Evolutionary conservation across 2,113 vertebrate genomes (phyloP), one percentile per base, ranked within the genome.

Genomic region (Shinisaurus crocodilurus): DNA sequence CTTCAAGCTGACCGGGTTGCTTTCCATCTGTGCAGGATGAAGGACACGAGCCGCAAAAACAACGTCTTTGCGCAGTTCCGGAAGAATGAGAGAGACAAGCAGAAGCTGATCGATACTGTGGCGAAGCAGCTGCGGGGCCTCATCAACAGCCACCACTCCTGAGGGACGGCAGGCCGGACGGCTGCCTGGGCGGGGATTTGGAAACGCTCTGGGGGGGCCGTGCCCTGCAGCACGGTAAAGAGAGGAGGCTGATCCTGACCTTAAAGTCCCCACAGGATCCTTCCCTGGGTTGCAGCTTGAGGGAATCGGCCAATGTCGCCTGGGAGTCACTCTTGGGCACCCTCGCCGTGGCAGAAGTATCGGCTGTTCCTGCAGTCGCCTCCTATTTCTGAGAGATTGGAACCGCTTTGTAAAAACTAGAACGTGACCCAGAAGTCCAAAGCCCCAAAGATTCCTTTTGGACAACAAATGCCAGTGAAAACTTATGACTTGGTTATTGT

Each of bases 51-150:
- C 96, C 96, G 98, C 88, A 99, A 99, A 95, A 99, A 98, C 98
- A 98, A 98, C 87, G 97, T 99, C 94, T 99, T 99, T 50, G 98
- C 98, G 54, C 99, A 99, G 92, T 99, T 99, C 95, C 98, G 98
- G 94, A 99, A 99, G 91, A 98, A 98, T 0, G 99, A 99, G 92
- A 90, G 98, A n/a, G 99, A 99, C 97, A 97, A 99, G 86, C 99
- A 99, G 98, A 99, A 98, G 91, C 95, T 99, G 91, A 99, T 99
- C 32, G 99, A 99, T 95, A 96, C 99, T 0, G 97, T 99, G 95
- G 98, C 98, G 96, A 99, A 98, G 90, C 99, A 99, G 96, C 98
- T 99, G 10, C 98, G 98, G 4, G 96, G 97, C 96, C 98, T 99
- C 95, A 99, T 99, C 97, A 97, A 97, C 96, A 97, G 97, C 91